Conservation (phyloP, 2,888 invertebrate genomes). For the Eurois occulta region DNA sequence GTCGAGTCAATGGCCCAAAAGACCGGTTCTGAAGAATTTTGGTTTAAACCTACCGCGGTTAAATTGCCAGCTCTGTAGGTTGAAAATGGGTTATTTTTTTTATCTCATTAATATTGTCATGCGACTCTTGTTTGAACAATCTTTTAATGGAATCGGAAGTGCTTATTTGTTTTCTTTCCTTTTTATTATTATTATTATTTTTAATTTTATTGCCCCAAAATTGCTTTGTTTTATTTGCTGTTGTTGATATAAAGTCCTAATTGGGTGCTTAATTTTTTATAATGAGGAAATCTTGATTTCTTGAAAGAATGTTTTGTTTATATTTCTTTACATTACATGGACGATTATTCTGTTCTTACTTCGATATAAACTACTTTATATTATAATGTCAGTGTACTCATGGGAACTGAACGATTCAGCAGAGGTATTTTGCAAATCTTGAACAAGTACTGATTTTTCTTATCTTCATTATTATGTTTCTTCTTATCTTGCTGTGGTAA, state of each 20-base stretch:
- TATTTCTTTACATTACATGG: not conserved
- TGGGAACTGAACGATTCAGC: not conserved
- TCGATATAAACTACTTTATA: not conserved
- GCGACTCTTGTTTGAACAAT: conserved; percentile 42
- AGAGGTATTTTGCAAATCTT: not conserved
- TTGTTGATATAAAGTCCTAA: conserved; percentile 23
- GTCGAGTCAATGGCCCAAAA: conserved; percentile 82
- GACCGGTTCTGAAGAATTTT: conserved; percentile 78
- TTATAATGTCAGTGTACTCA: not conserved
- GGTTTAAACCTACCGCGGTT: conserved; percentile 71
- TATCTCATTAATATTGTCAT: conserved; percentile 52
- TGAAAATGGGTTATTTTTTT: conserved; percentile 58
- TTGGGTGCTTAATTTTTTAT: conserved; percentile 7
- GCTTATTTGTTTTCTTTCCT: conserved; percentile 26
- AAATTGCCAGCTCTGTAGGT: conserved; percentile 52
- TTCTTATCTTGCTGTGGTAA: not conserved
- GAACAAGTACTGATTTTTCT: not conserved
- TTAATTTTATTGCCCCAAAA: not conserved
- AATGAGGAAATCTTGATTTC: conserved; percentile 7
- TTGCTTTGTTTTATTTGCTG: conserved; percentile 8
- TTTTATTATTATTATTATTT: not conserved
- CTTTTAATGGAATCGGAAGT: conserved; percentile 35
- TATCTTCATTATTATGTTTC: not conserved
- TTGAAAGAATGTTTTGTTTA: not conserved
- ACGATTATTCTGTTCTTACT: not conserved